Conservation (phyloP, 2,888 invertebrate genomes). For the Oxycera nigricornis region DNA sequence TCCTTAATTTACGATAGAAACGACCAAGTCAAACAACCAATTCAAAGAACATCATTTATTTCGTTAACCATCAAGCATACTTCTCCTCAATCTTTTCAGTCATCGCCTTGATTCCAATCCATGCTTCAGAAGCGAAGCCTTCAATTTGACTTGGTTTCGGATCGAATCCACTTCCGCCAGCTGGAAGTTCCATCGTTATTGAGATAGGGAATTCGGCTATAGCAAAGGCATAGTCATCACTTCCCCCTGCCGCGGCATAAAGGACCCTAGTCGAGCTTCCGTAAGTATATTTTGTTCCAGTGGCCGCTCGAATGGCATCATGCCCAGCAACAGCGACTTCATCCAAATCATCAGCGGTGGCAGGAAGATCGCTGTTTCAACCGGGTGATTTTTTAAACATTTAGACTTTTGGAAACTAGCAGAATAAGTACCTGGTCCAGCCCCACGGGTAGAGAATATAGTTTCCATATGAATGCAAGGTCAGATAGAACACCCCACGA, state of each 20-base stretch:
- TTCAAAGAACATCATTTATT: neutral
- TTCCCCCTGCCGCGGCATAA: slow-evolving; percentile 67
- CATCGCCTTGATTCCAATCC: slow-evolving; percentile 62
- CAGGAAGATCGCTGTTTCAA: slow-evolving; percentile 55
- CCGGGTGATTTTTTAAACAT: too few relatives aligned
- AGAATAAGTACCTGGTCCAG: slow-evolving; percentile 52
- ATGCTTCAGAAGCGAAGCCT: slow-evolving; percentile 67
- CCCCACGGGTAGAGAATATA: slow-evolving; percentile 56
- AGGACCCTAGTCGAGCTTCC: slow-evolving; percentile 64
- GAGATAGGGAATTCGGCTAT: slow-evolving; percentile 66
- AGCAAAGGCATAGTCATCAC: slow-evolving; percentile 71
- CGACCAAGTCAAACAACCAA: too few relatives aligned
- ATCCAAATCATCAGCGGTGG: slow-evolving; percentile 61
- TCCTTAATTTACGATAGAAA: too few relatives aligned
- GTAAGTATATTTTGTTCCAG: slow-evolving; percentile 57
- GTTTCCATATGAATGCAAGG: slow-evolving; percentile 53
- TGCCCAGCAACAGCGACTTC: slow-evolving; percentile 57
- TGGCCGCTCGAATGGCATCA: slow-evolving; percentile 57
- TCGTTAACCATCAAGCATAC: slow-evolving; percentile 46
- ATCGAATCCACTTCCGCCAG: slow-evolving; percentile 68
- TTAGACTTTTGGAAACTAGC: too few relatives aligned
- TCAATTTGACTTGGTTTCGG: slow-evolving; percentile 66
- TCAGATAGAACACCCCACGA: slow-evolving; percentile 49
- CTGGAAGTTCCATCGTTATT: slow-evolving; percentile 70
- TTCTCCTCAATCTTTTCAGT: slow-evolving; percentile 54